Evolutionary conservation across 2,113 vertebrate species (phyloP).

Genomic region (Ailuropoda melanoleuca): DNA sequence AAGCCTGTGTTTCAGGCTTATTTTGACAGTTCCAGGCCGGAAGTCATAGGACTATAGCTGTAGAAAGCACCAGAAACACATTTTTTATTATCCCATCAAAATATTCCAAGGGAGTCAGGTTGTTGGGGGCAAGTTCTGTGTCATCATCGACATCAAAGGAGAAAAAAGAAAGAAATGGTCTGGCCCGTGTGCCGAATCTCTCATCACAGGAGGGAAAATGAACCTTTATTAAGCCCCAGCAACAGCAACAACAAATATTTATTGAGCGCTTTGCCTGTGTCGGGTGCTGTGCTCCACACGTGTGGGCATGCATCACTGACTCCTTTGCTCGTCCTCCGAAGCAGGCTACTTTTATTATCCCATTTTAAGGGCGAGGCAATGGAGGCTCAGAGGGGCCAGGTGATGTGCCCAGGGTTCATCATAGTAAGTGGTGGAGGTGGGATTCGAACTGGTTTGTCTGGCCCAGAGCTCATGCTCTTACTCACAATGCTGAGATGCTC

Average conservation of each 20-base stretch:
- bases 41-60: background rate
- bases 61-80: conserved; percentile 10
- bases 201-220: background rate
- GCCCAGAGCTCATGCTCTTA: background rate
- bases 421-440: too few relatives aligned
- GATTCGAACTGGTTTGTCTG: background rate
- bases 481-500: background rate
- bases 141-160: background rate
- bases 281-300: background rate
- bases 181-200: background rate
- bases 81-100: conserved; percentile 27
- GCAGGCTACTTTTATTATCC: background rate
- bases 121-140: background rate
- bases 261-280: background rate
- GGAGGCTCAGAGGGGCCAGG: background rate
- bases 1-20: background rate
- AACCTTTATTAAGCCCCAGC: background rate
- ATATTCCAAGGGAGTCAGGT: background rate
- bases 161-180: background rate
- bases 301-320: background rate
- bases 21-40: conserved; percentile 55
- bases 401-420: background rate
- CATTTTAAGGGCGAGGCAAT: background rate
- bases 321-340: background rate
- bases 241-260: background rate